These are phyloP conservation scores for Amphiprion percula DNA, from an alignment of 2,113 vertebrate genomes.

Conservation along the genomic window DNA sequence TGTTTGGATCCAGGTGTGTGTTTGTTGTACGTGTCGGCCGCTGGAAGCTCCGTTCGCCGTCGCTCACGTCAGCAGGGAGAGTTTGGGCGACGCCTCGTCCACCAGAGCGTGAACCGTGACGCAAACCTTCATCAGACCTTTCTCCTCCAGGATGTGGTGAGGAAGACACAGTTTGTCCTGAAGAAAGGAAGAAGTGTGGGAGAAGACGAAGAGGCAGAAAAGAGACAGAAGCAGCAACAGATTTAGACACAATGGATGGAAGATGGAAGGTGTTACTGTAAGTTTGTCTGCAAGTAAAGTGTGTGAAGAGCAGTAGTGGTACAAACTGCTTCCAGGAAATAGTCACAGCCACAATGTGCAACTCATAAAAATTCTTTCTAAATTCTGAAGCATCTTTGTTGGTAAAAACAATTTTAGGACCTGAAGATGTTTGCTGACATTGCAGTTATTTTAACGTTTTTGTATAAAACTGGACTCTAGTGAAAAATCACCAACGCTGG, in stretches of 20 bases:
- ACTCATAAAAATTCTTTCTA: too few relatives aligned
- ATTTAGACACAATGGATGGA: constrained; percentile 1
- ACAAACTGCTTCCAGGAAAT: neutral
- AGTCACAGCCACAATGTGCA: neutral
- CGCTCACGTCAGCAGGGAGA: constrained; percentile 86
- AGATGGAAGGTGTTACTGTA: too few relatives aligned
- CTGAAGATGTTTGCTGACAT: too few relatives aligned
- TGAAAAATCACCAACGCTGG: too few relatives aligned
- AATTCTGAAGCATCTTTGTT: too few relatives aligned
- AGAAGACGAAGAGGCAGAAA: constrained; percentile 28
- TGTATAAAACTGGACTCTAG: too few relatives aligned
- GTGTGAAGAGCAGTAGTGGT: too few relatives aligned
- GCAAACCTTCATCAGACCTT: constrained; percentile 93
- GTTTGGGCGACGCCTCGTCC: constrained; percentile 85
- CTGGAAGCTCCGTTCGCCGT: constrained; percentile 5
- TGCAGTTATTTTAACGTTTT: too few relatives aligned
- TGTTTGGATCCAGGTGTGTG: constrained; percentile 14
- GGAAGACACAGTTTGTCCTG: constrained; percentile 97
- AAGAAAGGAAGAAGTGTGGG: neutral
- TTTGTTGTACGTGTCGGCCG: neutral
- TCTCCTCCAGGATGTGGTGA: constrained; percentile 98
- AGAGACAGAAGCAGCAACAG: constrained; percentile 16
- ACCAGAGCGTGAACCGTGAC: constrained; percentile 92
- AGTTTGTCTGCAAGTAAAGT: too few relatives aligned
- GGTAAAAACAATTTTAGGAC: too few relatives aligned